Evolutionary conservation across 1,140 invertebrate genomes (phyloP).

Genomic region (Drosophila sulfurigaster): DNA sequence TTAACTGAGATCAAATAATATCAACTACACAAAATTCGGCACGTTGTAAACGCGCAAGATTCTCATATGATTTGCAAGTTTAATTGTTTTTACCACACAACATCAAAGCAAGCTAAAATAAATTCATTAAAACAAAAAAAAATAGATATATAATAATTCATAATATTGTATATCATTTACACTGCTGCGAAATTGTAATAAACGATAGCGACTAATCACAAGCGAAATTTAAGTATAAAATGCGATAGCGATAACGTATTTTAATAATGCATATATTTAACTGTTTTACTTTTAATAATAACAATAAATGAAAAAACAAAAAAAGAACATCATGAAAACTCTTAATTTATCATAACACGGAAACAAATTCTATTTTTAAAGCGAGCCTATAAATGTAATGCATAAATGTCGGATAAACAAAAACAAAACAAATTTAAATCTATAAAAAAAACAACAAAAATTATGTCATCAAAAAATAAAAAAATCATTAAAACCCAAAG

Average conservation of each 20-base stretch:
- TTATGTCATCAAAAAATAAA: constrained; percentile 73
- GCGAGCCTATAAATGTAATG: constrained; percentile 74
- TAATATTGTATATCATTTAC: constrained; percentile 77
- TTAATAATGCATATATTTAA: constrained; percentile 63
- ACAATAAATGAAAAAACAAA: constrained; percentile 35
- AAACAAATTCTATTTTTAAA: constrained; percentile 75
- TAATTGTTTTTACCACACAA: constrained; percentile 35
- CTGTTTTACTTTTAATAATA: constrained; percentile 70
- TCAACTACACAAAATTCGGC: constrained; percentile 27
- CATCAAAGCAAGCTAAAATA: constrained; percentile 25
- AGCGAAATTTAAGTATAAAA: constrained; percentile 59
- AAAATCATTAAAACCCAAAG: constrained; percentile 69
- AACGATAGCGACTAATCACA: constrained; percentile 57
- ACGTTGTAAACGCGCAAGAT: constrained; percentile 67
- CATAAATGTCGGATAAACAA: constrained; percentile 63
- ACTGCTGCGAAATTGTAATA: constrained; percentile 57
- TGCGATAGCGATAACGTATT: constrained; percentile 43
- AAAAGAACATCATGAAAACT: constrained; percentile 43
- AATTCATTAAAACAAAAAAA: constrained; percentile 2
- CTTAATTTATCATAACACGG: constrained; percentile 73
- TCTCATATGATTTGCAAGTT: constrained; percentile 63
- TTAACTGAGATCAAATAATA: constrained; percentile 16
- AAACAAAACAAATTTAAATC: constrained; percentile 61
- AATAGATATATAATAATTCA: constrained; percentile 21
- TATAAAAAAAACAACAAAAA: constrained; percentile 60